These are phyloP conservation scores for Drosophila erecta DNA, from an alignment of 1,140 invertebrate species.

Conservation along the genomic window DNA sequence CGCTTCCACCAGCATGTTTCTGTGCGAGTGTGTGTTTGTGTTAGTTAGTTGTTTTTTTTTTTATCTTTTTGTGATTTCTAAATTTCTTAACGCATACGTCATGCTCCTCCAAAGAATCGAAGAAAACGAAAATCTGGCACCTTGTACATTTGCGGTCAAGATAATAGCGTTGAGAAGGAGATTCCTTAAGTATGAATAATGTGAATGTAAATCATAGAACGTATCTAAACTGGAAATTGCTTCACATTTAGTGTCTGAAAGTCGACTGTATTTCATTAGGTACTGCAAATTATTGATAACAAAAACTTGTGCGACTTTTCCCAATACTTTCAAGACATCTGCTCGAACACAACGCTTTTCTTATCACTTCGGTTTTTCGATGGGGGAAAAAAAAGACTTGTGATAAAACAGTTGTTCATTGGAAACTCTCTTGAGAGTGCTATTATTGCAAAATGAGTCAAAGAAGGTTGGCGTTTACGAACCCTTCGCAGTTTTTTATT, in stretches of 20 bases:
- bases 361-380: not conserved
- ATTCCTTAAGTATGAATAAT: not conserved
- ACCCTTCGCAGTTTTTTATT: not conserved
- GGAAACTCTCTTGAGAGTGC: not conserved
- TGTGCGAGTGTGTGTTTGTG: constrained; percentile 11
- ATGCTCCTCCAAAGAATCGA: constrained; percentile 50
- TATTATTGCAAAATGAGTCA: not conserved
- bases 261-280: too few relatives aligned
- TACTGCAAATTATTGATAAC: not conserved
- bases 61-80: constrained; percentile 59
- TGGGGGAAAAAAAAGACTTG: not conserved
- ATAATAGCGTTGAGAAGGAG: constrained; percentile 6
- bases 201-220: too few relatives aligned
- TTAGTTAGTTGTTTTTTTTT: constrained; percentile 29
- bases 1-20: not conserved
- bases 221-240: too few relatives aligned
- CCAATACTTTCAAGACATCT: not conserved
- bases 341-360: not conserved
- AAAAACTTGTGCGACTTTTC: not conserved
- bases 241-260: too few relatives aligned
- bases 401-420: not conserved
- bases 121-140: constrained; percentile 28
- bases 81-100: constrained; percentile 69
- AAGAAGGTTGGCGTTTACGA: not conserved
- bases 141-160: constrained; percentile 25